Evolutionary conservation across 1,140 invertebrate species (phyloP).

Genomic region (Drosophila erecta): DNA sequence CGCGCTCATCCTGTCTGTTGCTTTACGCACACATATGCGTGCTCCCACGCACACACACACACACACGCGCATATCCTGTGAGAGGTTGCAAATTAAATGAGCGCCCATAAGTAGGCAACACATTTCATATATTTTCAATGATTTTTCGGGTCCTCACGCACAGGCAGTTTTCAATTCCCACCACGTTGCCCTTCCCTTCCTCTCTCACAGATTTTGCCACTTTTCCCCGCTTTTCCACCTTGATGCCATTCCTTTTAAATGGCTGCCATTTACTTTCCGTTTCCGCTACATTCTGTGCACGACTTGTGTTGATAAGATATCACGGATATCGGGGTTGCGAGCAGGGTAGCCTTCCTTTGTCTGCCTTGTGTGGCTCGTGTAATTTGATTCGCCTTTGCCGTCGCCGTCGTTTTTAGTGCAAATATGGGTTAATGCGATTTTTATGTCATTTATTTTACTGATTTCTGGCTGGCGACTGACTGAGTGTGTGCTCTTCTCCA

Average conservation of each 20-base stretch:
- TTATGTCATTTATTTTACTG: constrained; percentile 77
- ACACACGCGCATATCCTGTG: constrained; percentile 10
- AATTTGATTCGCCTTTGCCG: constrained; percentile 69
- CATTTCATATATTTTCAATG: constrained; percentile 46
- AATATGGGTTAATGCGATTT: constrained; percentile 83
- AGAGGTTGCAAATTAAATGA: constrained; percentile 48
- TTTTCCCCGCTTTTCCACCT: no score
- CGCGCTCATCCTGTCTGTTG: constrained; percentile 40
- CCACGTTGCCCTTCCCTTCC: not conserved
- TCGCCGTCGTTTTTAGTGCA: constrained; percentile 57
- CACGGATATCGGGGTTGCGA: constrained; percentile 46
- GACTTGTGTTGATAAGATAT: constrained; percentile 74
- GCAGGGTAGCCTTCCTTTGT: constrained; percentile 22
- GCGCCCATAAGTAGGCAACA: constrained; percentile 60
- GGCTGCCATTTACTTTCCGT: constrained; percentile 77
- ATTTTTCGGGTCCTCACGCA: constrained; percentile 20
- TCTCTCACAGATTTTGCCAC: not conserved
- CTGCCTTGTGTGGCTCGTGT: constrained; percentile 42
- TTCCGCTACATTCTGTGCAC: constrained; percentile 78
- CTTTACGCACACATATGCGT: constrained; percentile 6
- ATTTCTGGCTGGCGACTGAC: constrained; percentile 19
- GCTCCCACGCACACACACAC: not conserved
- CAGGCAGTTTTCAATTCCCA: constrained; percentile 10
- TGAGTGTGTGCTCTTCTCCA: not conserved
- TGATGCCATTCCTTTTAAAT: constrained; percentile 38